Conservation (phyloP, 2,113 vertebrate species). For the Varanus komodoensis region DNA sequence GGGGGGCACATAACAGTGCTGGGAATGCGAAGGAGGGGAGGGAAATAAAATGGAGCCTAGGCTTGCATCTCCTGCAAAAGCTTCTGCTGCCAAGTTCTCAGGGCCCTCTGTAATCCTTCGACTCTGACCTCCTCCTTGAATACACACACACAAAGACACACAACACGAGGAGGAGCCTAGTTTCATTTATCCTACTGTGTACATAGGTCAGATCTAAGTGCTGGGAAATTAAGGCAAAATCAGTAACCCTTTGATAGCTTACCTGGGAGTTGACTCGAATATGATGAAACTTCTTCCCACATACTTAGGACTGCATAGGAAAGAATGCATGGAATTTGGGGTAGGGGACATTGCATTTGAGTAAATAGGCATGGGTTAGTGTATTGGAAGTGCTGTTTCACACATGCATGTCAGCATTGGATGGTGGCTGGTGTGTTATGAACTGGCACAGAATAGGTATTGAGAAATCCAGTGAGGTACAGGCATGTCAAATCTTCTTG, state of each 20-base stretch:
- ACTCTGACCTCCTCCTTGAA: slow-evolving; percentile 24
- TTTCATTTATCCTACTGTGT: not conserved
- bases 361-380: not conserved
- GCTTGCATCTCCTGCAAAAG: not conserved
- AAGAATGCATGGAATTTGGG: not conserved
- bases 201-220: not conserved
- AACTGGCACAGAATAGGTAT: not conserved
- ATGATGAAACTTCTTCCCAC: not conserved
- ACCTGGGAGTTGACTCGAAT: not conserved
- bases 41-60: not conserved
- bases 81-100: not conserved
- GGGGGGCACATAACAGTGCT: not conserved
- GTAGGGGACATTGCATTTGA: not conserved
- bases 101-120: not conserved
- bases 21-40: not conserved
- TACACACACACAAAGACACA: not conserved
- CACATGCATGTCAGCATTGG: not conserved
- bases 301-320: not conserved
- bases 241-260: not conserved
- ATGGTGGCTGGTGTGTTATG: not conserved
- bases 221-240: not conserved
- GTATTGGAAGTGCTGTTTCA: not conserved
- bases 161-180: not conserved
- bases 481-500: not conserved
- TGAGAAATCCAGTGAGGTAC: not conserved